A percentile compares a stretch with the other conserved stretches of the same genome.
phyloP scores from a whole-genome alignment of 2,888 invertebrate genomes.

The Lasius fuliginosus region DNA sequence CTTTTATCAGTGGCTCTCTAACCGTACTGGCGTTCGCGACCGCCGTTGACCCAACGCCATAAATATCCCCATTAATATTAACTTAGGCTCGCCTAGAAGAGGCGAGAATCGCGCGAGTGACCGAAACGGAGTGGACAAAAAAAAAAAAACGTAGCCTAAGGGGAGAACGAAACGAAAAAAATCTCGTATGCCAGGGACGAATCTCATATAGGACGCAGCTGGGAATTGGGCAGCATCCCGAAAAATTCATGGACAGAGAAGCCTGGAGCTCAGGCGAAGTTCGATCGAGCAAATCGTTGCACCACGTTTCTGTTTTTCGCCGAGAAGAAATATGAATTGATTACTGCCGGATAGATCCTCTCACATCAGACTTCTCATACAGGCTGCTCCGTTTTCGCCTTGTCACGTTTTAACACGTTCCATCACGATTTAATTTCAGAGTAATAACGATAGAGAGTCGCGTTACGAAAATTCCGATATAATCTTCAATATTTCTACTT shows the following conservation, averaged over 20 bases:
- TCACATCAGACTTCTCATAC: background rate
- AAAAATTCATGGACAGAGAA: constrained; percentile 82
- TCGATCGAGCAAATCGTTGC: constrained; percentile 19
- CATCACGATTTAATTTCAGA: background rate
- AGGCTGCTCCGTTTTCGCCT: background rate
- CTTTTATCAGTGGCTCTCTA: constrained; percentile 83
- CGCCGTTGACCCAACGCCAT: constrained; percentile 83
- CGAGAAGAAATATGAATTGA: constrained; percentile 33
- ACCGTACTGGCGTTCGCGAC: constrained; percentile 61
- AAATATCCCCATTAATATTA: constrained; percentile 86
- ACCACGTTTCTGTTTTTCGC: background rate
- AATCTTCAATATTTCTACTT: background rate
- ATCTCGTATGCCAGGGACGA: constrained; percentile 85
- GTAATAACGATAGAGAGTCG: background rate
- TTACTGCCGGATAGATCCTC: constrained; percentile 9
- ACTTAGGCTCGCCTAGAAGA: constrained; percentile 82
- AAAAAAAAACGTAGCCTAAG: constrained; percentile 67
- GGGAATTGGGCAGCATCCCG: constrained; percentile 82
- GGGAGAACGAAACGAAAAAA: constrained; percentile 72
- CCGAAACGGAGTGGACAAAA: constrained; percentile 72
- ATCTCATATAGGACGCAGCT: constrained; percentile 85
- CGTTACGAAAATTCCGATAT: constrained; percentile 8
- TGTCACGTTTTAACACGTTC: background rate
- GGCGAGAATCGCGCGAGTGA: constrained; percentile 79
- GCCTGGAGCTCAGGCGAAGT: constrained; percentile 52